A percentile compares a stretch with the other conserved stretches of the same genome.
Evolutionary conservation across 1,140 invertebrate species (phyloP).

Genomic region (Apis laboriosa): DNA sequence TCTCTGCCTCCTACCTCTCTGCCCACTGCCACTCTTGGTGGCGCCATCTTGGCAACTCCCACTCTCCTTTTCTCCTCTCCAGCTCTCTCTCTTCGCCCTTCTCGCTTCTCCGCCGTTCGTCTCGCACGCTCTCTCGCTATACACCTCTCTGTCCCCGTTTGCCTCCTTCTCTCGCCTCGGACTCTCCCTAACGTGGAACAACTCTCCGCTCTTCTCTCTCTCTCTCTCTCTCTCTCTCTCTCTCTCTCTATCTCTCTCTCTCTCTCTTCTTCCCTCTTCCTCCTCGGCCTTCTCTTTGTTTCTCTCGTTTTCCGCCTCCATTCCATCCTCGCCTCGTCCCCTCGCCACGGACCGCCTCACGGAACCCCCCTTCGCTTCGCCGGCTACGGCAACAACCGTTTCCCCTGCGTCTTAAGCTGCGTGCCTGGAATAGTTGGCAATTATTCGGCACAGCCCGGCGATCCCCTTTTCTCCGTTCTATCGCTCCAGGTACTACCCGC

Average conservation of each 20-base stretch:
- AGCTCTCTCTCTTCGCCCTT: constrained; percentile 40
- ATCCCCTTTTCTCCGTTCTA: constrained; percentile 31
- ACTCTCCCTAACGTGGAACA: constrained; percentile 24
- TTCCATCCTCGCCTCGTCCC: constrained; percentile 34
- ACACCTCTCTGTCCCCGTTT: constrained; percentile 26
- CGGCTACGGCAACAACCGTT: constrained; percentile 43
- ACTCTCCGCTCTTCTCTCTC: background rate
- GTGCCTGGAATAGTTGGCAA: constrained; percentile 73
- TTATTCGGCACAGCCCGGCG: constrained; percentile 65
- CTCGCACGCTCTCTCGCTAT: constrained; percentile 25
- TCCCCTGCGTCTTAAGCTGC: constrained; percentile 54
- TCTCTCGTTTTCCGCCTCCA: constrained; percentile 58
- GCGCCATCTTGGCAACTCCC: constrained; percentile 77
- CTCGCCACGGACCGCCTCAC: constrained; percentile 50
- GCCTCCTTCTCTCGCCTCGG: constrained; percentile 24
- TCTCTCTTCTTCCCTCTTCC: constrained; percentile 18
- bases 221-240: constrained; percentile 19
- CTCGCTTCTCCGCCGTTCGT: constrained; percentile 61
- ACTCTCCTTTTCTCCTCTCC: constrained; percentile 63
- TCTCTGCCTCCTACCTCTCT: constrained; percentile 55
- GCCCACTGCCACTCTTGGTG: constrained; percentile 58
- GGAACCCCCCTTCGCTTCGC: constrained; percentile 27
- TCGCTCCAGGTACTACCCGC: background rate
- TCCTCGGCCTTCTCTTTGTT: constrained; percentile 57
- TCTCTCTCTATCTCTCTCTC: constrained; percentile 15